Conservation (phyloP, 2,888 invertebrate species). For the Aporophyla nigra region DNA sequence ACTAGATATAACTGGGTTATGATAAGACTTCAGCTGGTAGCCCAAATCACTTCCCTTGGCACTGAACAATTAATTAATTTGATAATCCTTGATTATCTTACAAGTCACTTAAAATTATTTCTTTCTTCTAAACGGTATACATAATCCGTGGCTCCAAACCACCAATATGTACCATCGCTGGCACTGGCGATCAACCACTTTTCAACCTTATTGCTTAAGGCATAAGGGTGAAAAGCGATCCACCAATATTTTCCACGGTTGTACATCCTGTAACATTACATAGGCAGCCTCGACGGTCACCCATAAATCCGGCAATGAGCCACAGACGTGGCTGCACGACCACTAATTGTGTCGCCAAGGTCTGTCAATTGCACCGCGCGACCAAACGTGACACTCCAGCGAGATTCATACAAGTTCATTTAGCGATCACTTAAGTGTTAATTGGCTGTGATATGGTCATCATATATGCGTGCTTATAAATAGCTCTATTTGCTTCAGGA, state of each 20-base stretch:
- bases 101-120: not conserved
- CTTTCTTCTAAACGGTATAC: not conserved
- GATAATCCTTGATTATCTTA: not conserved
- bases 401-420: constrained; percentile 59
- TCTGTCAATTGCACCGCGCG: constrained; percentile 32
- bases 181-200: too few relatives aligned
- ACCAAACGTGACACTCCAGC: constrained; percentile 17
- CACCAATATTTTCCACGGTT: too few relatives aligned
- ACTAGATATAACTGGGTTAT: too few relatives aligned
- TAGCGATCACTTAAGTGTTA: constrained; percentile 56
- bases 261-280: not conserved
- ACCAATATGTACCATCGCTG: not conserved
- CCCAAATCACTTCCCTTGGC: not conserved
- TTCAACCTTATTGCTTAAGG: too few relatives aligned
- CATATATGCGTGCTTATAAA: constrained; percentile 23
- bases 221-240: too few relatives aligned
- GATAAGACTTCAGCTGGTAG: not conserved
- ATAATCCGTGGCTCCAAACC: too few relatives aligned
- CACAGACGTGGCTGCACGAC: constrained; percentile 16
- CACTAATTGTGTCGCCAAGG: constrained; percentile 62
- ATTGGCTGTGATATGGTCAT: constrained; percentile 52
- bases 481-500: constrained; percentile 26
- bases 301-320: constrained; percentile 63
- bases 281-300: not conserved
- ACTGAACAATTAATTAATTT: not conserved